Conservation (phyloP, 2,113 vertebrate genomes). For the Atrichornis clamosus region DNA sequence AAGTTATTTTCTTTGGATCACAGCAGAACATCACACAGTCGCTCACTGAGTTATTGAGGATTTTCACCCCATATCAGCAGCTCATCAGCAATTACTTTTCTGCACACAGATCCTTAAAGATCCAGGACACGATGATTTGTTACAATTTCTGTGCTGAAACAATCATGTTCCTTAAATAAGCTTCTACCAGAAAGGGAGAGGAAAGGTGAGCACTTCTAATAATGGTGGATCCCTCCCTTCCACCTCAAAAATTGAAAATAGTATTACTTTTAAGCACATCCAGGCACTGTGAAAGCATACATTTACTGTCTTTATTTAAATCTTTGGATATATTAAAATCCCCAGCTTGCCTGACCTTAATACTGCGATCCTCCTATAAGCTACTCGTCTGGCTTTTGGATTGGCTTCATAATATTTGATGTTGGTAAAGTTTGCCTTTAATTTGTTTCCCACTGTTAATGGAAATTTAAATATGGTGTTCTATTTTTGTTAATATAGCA, state of each 20-base stretch:
- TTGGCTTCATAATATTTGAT: neutral
- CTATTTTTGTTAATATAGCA: neutral
- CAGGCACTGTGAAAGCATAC: neutral
- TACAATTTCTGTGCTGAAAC: conserved; percentile 40
- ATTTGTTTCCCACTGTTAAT: neutral
- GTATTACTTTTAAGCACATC: neutral
- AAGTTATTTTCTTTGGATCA: conserved; percentile 62
- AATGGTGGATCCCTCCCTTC: neutral
- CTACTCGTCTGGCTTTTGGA: neutral
- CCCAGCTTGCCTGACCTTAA: neutral
- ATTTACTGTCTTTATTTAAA: neutral
- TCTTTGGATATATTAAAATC: neutral
- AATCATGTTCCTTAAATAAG: conserved; percentile 35
- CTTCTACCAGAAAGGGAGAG: neutral
- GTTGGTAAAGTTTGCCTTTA: neutral
- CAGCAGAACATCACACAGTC: conserved; percentile 25
- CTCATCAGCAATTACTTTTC: conserved; percentile 64
- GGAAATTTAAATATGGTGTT: neutral
- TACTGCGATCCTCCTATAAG: neutral
- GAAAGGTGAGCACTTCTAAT: neutral
- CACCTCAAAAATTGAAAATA: neutral
- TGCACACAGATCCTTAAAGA: conserved; percentile 60
- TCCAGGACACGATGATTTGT: conserved; percentile 37
- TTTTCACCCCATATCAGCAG: conserved; percentile 55
- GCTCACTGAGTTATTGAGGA: conserved; percentile 35